Base-by-base conservation (phyloP, 2,888 invertebrate genomes). In the Acanthosepion pharaonis region DNA sequence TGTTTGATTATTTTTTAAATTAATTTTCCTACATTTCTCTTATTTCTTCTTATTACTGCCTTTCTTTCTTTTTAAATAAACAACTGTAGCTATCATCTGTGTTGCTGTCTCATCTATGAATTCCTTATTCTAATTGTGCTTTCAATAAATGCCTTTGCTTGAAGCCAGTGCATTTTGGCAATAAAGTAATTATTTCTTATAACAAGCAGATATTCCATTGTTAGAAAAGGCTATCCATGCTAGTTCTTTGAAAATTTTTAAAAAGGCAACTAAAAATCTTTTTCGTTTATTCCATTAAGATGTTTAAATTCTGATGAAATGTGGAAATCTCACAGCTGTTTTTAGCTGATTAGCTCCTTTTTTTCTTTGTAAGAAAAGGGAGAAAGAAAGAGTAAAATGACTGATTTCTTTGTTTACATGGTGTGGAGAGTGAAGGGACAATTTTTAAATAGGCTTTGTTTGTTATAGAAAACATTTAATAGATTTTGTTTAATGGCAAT, bases 151-250 rank as follows among this genome's bases (percentile, higher is more conserved):
- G 78, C 78, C 78, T 78, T 78, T 78, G 78, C 78, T 78, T n/a
- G 9, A 9, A n/a, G 78, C 28, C 78, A 78, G n/a, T 78, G 28
- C n/a, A n/a, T 78, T 78, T 78, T 78, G 18, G 78, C 78, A 78
- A 78, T 78, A n/a, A 78, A 78, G 78, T 78, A 78, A n/a, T 78
- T 78, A 78, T 78, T 78, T 78, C 78, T n/a, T 78, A 78, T 78
- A 78, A 78, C 78, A 78, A 78, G n/a, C n/a, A 78, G 78, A 78
- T 59, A 78, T n/a, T 78, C n/a, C n/a, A n/a, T 78, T 78, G 78
- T 78, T 15, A n/a, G 18, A n/a, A n/a, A 28, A n/a, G 78, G 59
- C 23, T 59, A 59, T 59, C 59, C 59, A 20, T 20, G 59, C 59
- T 59, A 59, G 59, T 59, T 59, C 59, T 3, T 28, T n/a, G n/a